Evolutionary conservation across 2,888 invertebrate species (phyloP).

Genomic region (Ophion slaviceki): DNA sequence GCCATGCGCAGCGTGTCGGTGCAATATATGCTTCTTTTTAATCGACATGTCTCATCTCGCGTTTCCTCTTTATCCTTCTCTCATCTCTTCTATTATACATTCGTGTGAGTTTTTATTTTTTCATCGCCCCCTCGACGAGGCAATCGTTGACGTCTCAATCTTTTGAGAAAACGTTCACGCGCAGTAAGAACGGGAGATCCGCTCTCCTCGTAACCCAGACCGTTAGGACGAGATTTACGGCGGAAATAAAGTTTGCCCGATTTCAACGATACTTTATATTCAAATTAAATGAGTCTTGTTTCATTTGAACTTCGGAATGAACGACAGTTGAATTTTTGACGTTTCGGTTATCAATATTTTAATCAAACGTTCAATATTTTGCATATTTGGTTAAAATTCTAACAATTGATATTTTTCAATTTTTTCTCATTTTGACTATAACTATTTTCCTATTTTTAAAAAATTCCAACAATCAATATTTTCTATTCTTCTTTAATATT

Average conservation of each 20-base stretch:
- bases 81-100: slow-evolving; percentile 42
- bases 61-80: slow-evolving; percentile 2
- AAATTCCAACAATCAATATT: too few relatives aligned
- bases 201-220: too few relatives aligned
- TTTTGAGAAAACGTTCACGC: not conserved
- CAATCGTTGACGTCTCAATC: slow-evolving; percentile 35
- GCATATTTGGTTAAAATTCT: too few relatives aligned
- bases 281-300: slow-evolving; percentile 12
- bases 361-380: too few relatives aligned
- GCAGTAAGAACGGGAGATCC: too few relatives aligned
- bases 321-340: too few relatives aligned
- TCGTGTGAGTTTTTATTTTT: slow-evolving; percentile 25
- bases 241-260: slow-evolving; percentile 13
- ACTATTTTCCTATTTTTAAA: too few relatives aligned
- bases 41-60: slow-evolving; percentile 29
- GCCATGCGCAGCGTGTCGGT: slow-evolving; percentile 27
- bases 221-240: slow-evolving; percentile 25
- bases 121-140: slow-evolving; percentile 7
- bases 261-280: slow-evolving; percentile 14
- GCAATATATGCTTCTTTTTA: slow-evolving; percentile 19
- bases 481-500: too few relatives aligned
- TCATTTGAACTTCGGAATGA: not conserved
- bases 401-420: too few relatives aligned
- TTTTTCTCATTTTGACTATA: too few relatives aligned
- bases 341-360: too few relatives aligned